phyloP scores from a whole-genome alignment of 2,797 vertebrate species.

The Syngnathus rostellatus region DNA sequence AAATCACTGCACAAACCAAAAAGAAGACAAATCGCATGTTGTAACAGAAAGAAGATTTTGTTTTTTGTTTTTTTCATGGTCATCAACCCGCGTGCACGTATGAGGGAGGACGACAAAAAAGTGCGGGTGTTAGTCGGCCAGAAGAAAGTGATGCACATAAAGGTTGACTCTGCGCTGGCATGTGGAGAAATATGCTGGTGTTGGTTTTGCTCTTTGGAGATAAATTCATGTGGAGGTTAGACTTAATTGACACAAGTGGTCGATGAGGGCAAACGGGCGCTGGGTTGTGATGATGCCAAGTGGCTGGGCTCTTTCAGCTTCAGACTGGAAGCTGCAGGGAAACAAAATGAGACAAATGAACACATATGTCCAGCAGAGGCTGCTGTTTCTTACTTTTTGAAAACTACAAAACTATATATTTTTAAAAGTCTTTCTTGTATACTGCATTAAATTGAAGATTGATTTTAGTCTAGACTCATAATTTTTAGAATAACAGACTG shows the following conservation, averaged over 20 bases:
- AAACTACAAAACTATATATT: too few relatives aligned
- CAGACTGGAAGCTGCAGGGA: background rate
- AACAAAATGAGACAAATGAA: background rate
- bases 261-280: background rate
- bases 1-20: background rate
- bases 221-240: background rate
- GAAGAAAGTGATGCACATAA: background rate
- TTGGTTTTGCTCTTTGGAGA: constrained; percentile 1
- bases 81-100: background rate
- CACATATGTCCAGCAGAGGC: background rate
- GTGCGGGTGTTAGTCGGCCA: background rate
- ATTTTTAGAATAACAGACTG: too few relatives aligned
- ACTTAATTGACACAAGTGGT: background rate
- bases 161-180: background rate
- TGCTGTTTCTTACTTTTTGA: background rate
- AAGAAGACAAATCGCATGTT: background rate
- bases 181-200: background rate
- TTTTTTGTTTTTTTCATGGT: too few relatives aligned
- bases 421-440: too few relatives aligned
- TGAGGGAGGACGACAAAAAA: background rate
- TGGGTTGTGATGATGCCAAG: background rate
- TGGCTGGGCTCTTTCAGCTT: background rate
- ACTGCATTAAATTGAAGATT: too few relatives aligned
- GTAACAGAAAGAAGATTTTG: background rate
- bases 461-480: too few relatives aligned